A percentile compares a stretch with the other conserved stretches of the same genome.
These are phyloP conservation scores for Pediacus dermestoides DNA, from an alignment of 2,888 invertebrate species.

Conservation along the genomic window DNA sequence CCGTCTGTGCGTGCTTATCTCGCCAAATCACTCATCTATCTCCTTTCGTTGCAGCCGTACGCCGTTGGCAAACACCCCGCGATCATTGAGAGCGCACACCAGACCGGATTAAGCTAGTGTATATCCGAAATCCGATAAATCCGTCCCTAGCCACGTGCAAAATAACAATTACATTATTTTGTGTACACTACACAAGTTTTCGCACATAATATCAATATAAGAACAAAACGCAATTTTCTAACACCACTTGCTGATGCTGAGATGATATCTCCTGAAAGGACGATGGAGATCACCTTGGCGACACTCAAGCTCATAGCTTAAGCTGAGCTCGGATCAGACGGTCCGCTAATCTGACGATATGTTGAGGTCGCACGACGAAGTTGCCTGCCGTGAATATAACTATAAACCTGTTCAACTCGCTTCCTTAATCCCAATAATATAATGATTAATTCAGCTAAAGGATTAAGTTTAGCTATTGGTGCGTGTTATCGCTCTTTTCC, in stretches of 20 bases:
- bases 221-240: no score
- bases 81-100: no score
- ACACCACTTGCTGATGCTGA: no score
- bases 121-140: constrained; percentile 28
- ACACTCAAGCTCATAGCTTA: constrained; percentile 38
- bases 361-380: constrained; percentile 61
- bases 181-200: no score
- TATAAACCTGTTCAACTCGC: constrained; percentile 43
- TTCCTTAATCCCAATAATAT: constrained; percentile 48
- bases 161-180: constrained; percentile 13
- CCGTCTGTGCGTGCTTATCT: constrained; percentile 44
- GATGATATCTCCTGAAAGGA: constrained; percentile 22
- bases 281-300: constrained; percentile 40
- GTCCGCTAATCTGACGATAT: constrained; percentile 64
- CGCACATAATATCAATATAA: no score
- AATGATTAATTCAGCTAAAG: constrained; percentile 47
- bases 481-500: constrained; percentile 49
- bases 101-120: constrained; percentile 19
- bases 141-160: constrained; percentile 25
- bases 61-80: constrained; percentile 6
- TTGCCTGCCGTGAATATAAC: constrained; percentile 34
- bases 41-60: constrained; percentile 22
- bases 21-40: constrained; percentile 40
- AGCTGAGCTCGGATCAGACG: constrained; percentile 45
- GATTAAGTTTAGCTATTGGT: constrained; percentile 49